A percentile compares a stretch with the other conserved stretches of the same genome.
Evolutionary conservation across 2,113 vertebrate species (phyloP).

Genomic region (Chauna torquata): DNA sequence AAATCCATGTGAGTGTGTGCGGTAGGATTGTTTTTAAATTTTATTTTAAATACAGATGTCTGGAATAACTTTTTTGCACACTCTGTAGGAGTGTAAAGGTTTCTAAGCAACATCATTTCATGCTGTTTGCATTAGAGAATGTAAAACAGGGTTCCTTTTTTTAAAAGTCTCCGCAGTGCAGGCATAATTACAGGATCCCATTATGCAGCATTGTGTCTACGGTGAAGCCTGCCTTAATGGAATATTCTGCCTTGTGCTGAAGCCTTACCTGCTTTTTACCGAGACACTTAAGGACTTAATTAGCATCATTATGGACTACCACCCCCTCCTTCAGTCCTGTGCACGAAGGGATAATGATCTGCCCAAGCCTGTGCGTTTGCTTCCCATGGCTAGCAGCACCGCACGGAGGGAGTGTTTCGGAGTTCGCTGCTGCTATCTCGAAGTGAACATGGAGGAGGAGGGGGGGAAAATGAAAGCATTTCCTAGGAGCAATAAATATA

Average conservation of each 20-base stretch:
- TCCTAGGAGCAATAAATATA: constrained; percentile 8
- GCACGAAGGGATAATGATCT: constrained; percentile 54
- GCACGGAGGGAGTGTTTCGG: background rate
- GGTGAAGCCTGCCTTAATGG: constrained; percentile 66
- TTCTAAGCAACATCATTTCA: constrained; percentile 73
- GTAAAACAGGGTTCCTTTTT: constrained; percentile 72
- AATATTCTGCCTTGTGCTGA: constrained; percentile 62
- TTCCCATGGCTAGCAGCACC: background rate
- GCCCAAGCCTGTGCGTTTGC: background rate
- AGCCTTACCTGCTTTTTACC: constrained; percentile 63
- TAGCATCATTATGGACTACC: constrained; percentile 48
- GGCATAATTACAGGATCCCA: constrained; percentile 75
- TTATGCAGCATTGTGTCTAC: constrained; percentile 68
- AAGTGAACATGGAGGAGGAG: background rate
- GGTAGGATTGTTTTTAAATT: constrained; percentile 63
- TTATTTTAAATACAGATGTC: constrained; percentile 66
- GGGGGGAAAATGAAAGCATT: background rate
- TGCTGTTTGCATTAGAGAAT: constrained; percentile 73
- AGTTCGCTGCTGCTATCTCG: background rate
- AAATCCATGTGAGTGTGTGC: constrained; percentile 61
- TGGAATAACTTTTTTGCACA: constrained; percentile 68
- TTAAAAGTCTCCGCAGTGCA: constrained; percentile 65
- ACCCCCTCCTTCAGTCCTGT: constrained; percentile 30
- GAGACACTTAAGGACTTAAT: constrained; percentile 65
- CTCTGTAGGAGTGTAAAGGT: constrained; percentile 73